Evolutionary conservation across 92 coral and sea anemone genomes (phyloP).

Genomic region (Heliopora coerulea): DNA sequence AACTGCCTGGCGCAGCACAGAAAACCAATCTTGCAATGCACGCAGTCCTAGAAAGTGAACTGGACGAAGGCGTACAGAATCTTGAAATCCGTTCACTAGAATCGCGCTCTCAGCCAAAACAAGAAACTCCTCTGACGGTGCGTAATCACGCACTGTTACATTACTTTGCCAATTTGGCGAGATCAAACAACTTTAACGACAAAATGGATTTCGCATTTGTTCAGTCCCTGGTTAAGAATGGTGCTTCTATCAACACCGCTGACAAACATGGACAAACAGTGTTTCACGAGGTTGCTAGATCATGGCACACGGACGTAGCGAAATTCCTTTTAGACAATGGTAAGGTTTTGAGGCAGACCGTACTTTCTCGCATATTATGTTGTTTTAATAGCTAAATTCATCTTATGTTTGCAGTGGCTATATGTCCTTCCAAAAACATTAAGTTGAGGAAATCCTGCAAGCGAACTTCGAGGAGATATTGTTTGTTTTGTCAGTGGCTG

Average conservation of each 20-base stretch:
- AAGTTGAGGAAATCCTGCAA: too few species aligned
- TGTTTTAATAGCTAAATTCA: too few species aligned
- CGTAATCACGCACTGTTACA: constrained; percentile 86
- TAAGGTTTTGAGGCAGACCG: too few species aligned
- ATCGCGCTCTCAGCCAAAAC: not conserved
- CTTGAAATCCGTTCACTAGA: not conserved
- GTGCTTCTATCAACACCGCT: constrained; percentile 76
- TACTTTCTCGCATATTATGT: too few species aligned
- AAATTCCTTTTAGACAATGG: constrained; percentile 81
- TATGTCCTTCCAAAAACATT: too few species aligned
- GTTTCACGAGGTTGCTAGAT: constrained; percentile 89
- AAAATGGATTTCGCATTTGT: constrained; percentile 90
- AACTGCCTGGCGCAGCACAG: constrained; percentile 31
- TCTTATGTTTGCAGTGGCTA: too few species aligned
- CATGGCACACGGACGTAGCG: constrained; percentile 89
- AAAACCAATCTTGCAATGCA: constrained; percentile 38
- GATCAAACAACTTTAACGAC: constrained; percentile 69
- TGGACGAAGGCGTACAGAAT: constrained; percentile 3
- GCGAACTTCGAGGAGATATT: too few species aligned
- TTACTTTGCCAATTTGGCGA: constrained; percentile 86
- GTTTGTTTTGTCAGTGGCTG: too few species aligned
- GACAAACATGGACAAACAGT: constrained; percentile 95
- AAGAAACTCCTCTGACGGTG: constrained; percentile 56
- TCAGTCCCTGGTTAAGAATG: constrained; percentile 73
- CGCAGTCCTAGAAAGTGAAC: constrained; percentile 31